phyloP scores from a whole-genome alignment of 1,140 invertebrate species.

The Thaumatotibia leucotreta region DNA sequence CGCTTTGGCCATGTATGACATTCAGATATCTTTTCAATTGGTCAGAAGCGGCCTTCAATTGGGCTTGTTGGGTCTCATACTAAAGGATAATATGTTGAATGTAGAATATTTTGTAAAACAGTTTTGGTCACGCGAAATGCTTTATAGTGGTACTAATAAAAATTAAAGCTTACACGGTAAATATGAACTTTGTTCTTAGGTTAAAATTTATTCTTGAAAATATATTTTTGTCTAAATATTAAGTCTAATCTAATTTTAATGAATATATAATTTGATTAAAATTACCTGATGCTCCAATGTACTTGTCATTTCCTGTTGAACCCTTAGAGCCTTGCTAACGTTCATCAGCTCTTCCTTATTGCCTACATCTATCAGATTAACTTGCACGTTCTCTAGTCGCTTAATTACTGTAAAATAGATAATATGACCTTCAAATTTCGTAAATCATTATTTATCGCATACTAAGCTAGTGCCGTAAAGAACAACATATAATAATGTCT shows the following conservation, averaged over 20 bases:
- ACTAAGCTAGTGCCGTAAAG: no score
- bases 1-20: conserved; percentile 71
- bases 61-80: conserved; percentile 66
- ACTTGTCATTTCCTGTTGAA: conserved; percentile 85
- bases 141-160: no score
- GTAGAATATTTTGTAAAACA: not conserved
- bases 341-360: conserved; percentile 69
- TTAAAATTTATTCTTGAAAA: no score
- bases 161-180: no score
- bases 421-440: not conserved
- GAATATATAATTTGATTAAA: no score
- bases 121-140: no score
- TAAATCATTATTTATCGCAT: no score
- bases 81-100: conserved; percentile 31
- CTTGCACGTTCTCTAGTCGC: conserved; percentile 82
- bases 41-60: conserved; percentile 64
- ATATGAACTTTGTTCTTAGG: no score
- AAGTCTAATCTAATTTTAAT: no score
- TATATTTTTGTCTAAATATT: no score
- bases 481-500: no score
- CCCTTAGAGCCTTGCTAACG: conserved; percentile 77
- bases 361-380: conserved; percentile 62
- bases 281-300: conserved; percentile 81
- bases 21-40: conserved; percentile 69
- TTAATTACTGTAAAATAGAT: conserved; percentile 80